phyloP scores from a whole-genome alignment of 2,888 invertebrate species.

The Pimpla rufipes region DNA sequence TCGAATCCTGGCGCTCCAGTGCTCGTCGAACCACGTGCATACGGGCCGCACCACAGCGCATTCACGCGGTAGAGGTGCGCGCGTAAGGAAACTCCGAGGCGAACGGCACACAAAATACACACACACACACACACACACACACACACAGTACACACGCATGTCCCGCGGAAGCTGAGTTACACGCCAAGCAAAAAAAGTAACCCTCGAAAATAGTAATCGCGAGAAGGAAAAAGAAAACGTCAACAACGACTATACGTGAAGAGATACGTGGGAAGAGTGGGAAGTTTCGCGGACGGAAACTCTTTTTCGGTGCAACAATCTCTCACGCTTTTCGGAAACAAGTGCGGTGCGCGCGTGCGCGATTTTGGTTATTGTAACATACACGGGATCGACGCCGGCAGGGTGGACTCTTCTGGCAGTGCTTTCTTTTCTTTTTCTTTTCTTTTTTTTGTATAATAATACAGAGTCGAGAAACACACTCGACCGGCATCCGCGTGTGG shows the following conservation, averaged over 20 bases:
- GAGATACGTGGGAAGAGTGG: too few relatives aligned
- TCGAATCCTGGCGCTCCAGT: slow-evolving; percentile 72
- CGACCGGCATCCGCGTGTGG: slow-evolving; percentile 12
- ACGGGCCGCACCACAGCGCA: slow-evolving; percentile 66
- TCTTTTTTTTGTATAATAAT: not conserved
- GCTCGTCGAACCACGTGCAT: slow-evolving; percentile 74
- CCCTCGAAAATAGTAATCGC: not conserved
- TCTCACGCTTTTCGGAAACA: not conserved
- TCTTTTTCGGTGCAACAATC: not conserved
- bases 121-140: not conserved
- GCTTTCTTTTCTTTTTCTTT: not conserved
- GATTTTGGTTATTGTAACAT: slow-evolving; percentile 6
- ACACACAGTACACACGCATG: not conserved
- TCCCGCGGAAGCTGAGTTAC: too few relatives aligned
- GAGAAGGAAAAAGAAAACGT: not conserved
- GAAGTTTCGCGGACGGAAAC: too few relatives aligned
- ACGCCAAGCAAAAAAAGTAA: not conserved
- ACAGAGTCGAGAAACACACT: not conserved
- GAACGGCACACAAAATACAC: not conserved
- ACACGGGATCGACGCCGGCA: not conserved
- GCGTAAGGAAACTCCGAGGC: slow-evolving; percentile 60
- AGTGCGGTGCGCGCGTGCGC: slow-evolving; percentile 29
- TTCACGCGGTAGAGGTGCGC: slow-evolving; percentile 74
- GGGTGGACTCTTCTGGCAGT: slow-evolving; percentile 24
- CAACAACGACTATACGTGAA: not conserved